Conservation (phyloP, 1,140 invertebrate species). For the Dendroctonus valens region DNA sequence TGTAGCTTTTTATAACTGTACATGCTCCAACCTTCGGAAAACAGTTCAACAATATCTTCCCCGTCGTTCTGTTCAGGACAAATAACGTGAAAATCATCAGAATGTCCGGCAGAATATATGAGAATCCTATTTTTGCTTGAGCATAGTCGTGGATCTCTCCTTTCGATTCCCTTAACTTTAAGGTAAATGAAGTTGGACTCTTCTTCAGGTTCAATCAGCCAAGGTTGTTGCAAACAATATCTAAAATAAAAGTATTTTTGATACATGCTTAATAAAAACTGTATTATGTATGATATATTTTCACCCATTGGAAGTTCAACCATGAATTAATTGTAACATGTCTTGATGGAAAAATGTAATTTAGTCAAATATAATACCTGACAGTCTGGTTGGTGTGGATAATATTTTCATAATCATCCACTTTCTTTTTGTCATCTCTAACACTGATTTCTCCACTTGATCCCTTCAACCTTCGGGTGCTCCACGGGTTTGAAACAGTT, state of each 20-base stretch:
- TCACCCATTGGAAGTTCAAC: neutral
- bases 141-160: slow-evolving; percentile 60
- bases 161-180: slow-evolving; percentile 64
- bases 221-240: slow-evolving; percentile 69
- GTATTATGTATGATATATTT: slow-evolving; percentile 36
- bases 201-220: slow-evolving; percentile 74
- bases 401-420: slow-evolving; percentile 2
- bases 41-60: slow-evolving; percentile 63
- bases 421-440: slow-evolving; percentile 37
- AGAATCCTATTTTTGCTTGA: slow-evolving; percentile 70
- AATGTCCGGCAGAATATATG: slow-evolving; percentile 66
- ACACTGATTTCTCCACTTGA: slow-evolving; percentile 69
- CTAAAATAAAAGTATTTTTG: too few relatives aligned
- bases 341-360: too few relatives aligned
- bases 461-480: slow-evolving; percentile 62
- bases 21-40: slow-evolving; percentile 71
- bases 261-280: too few relatives aligned
- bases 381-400: neutral
- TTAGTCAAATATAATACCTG: slow-evolving; percentile 1
- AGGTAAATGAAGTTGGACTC: slow-evolving; percentile 69
- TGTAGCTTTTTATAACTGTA: slow-evolving; percentile 51
- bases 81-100: slow-evolving; percentile 61
- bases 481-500: slow-evolving; percentile 61
- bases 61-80: slow-evolving; percentile 57
- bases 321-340: slow-evolving; percentile 41